A percentile compares a stretch with the other conserved stretches of the same genome.
Evolutionary conservation across 2,113 vertebrate species (phyloP).

Genomic region (Rhegmatorhina hoffmannsi): DNA sequence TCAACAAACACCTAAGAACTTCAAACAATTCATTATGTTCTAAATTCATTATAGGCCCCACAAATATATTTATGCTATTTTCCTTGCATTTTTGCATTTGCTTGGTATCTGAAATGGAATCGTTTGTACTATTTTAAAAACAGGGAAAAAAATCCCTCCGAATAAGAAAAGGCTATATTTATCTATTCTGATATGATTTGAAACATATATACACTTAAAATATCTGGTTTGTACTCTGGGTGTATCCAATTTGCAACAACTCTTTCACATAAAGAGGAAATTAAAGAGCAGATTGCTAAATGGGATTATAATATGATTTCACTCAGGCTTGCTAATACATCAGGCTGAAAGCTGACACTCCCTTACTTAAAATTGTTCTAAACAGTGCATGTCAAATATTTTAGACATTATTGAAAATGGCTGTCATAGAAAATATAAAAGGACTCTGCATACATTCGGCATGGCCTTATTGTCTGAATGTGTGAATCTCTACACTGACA

Average conservation of each 20-base stretch:
- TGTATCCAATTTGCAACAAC: constrained; percentile 17
- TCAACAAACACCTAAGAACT: neutral
- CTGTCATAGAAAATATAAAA: constrained; percentile 60
- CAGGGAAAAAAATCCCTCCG: rapidly evolving
- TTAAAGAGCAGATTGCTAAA: constrained; percentile 54
- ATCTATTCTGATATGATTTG: neutral
- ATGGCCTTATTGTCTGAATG: constrained; percentile 63
- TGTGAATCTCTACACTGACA: constrained; percentile 63
- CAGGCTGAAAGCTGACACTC: constrained; percentile 28
- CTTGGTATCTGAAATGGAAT: neutral
- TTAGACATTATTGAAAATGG: constrained; percentile 57
- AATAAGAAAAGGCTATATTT: neutral
- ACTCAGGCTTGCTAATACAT: constrained; percentile 19
- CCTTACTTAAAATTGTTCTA: constrained; percentile 66
- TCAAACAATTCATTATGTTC: constrained; percentile 12
- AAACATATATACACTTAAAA: neutral
- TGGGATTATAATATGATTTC: constrained; percentile 33
- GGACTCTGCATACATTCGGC: neutral
- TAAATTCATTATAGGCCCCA: neutral
- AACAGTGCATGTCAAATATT: constrained; percentile 67
- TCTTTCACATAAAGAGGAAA: constrained; percentile 36
- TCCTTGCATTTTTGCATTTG: neutral
- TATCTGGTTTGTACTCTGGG: neutral
- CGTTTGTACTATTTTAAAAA: neutral
- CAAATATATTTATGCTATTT: neutral